Evolutionary conservation across 2,888 invertebrate genomes (phyloP), one percentile per base, ranked within the genome.

Genomic region (Phorcus lineatus): DNA sequence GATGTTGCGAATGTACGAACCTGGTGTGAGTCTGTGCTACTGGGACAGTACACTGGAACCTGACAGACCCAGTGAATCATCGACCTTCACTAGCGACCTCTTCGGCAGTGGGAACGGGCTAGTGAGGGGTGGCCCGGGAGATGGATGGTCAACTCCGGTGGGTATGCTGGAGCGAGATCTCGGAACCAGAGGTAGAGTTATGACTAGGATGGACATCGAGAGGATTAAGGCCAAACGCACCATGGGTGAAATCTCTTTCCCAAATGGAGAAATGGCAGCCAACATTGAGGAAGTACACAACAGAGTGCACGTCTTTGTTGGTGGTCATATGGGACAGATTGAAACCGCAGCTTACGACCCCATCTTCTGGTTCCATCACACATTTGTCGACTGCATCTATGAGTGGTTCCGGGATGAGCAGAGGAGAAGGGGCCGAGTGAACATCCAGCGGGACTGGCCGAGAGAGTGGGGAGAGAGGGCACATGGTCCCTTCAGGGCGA

Each of bases 21-120:
- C 86, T 0, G 82, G 78, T 16, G 81, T 89, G 13, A 87, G 87
- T 0, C 62, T 90, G 77, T 87, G 89, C 19, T 90, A 88, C 84
- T 90, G 90, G 90, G 90, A 90, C 82, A 83, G 85, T 17, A 90
- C 88, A 11, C 75, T 89, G 52, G 90, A 90, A 70, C 83, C 86
- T 0, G 81, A 81, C 16, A 62, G 85, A 4, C 84, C 87, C 1
- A 80, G 83, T 6, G 67, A 86, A 24, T 89, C 90, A 0, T 80
- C 86, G 16, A 47, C 88, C 7, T 90, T 89, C 88, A 86, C 86
- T 0, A 81, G 84, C 17, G 85, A 85, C 24, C 86, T 89, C 28
- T 86, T 89, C 80, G 90, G 90, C 6, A 88, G 86, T 57, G 86
- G 86, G 9, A 83, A 87, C 62, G 89, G 89, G 0, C 70, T 76